Base-by-base conservation (phyloP, 2,888 invertebrate genomes). In the Esperia sulphurella region DNA sequence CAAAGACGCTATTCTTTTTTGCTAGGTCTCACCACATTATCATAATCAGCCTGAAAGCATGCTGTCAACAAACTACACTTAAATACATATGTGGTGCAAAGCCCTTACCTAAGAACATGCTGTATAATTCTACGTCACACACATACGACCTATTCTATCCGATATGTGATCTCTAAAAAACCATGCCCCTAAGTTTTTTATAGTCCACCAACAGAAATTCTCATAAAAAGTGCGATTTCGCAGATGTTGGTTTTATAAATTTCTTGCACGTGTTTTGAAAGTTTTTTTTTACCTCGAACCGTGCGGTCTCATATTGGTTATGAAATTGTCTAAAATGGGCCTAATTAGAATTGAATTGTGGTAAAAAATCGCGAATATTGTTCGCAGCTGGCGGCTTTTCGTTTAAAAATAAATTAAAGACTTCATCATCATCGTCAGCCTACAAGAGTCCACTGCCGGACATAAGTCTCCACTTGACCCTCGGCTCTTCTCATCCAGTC, bases 191-290 rank as follows among this genome's bases (percentile, higher is more conserved):
- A 49, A 50, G 59, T 78, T 85, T 87, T 86, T 80, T 74, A 71
- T 47, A 46, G 45, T 21, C 21, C 21, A 21, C 53, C 73, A 55
- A 81, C 83, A 85, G 80, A 86, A 83, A 81, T 81, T 77, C 58
- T 52, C 46, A 57, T 74, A 81, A 87, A 87, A 85, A 76, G 59
- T 63, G 56, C 75, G 80, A 85, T 85, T 87, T 88, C 73, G 88
- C 87, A 89, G 88, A 89, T 89, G 88, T 87, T 84, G 78, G 76
- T 83, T 85, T 83, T 83, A 82, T 83, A 81, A 83, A 84, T 82
- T 82, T 84, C 83, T 81, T 86, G 83, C 86, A 88, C 87, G 87
- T 88, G 88, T 83, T 51, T 40, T 45, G 8, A 37, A 43, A 13
- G 9, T 43, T 50, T 46, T 8, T 59, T 57, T 45, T 54, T 55